Conservation (phyloP, 2,113 vertebrate species). For the Diadophis punctatus region DNA sequence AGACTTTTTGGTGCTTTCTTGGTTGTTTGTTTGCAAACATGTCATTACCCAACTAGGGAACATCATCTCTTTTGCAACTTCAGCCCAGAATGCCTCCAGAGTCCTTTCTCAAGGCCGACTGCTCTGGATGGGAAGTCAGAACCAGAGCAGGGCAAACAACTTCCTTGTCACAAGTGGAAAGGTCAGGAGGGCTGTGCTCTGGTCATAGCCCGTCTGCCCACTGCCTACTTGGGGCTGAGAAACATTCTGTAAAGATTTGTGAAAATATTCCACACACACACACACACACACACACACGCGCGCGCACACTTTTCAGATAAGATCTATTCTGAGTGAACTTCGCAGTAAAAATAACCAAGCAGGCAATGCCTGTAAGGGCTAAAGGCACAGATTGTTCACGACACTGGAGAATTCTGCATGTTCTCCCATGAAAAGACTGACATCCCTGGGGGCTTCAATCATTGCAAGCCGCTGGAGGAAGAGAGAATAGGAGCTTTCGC, state of each 20-base stretch:
- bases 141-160: background rate
- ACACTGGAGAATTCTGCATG: background rate
- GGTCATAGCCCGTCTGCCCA: conserved; percentile 9
- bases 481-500: background rate
- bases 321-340: background rate
- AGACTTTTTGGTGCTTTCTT: background rate
- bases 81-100: background rate
- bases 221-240: background rate
- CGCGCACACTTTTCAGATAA: background rate
- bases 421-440: background rate
- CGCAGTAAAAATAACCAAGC: background rate
- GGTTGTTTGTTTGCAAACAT: background rate
- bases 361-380: background rate
- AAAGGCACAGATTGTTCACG: background rate
- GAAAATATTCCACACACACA: background rate
- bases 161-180: background rate
- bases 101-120: background rate
- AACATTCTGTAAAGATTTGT: background rate
- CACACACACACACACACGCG: background rate
- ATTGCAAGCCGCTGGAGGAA: background rate
- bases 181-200: background rate
- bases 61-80: no score
- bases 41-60: background rate
- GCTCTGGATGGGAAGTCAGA: background rate
- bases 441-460: background rate